Conservation (phyloP, 1,140 invertebrate species). For the Sesamia nonagrioides region DNA sequence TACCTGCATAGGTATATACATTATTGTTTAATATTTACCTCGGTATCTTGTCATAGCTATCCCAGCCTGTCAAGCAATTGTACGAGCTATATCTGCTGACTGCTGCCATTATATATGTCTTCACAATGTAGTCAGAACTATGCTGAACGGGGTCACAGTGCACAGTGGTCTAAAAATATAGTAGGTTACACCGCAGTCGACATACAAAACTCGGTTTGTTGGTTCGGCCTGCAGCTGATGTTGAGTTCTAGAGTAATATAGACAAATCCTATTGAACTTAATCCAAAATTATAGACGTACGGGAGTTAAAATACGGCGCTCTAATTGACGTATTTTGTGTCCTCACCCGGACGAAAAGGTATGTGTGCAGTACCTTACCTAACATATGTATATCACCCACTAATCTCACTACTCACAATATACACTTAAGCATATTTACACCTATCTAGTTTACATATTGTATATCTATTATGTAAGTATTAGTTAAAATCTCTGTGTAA, state of each 20-base stretch:
- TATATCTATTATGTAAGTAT: too few relatives aligned
- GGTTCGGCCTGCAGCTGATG: neutral
- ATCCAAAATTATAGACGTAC: neutral
- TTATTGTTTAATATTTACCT: slow-evolving; percentile 89
- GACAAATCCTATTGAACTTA: neutral
- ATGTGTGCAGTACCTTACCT: too few relatives aligned
- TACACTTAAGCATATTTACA: too few relatives aligned
- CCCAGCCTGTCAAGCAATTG: slow-evolving; percentile 95
- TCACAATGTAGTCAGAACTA: neutral
- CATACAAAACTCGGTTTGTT: slow-evolving; percentile 1
- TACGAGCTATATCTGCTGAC: slow-evolving; percentile 92
- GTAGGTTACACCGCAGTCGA: neutral
- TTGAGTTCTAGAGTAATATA: neutral
- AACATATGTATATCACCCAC: too few relatives aligned
- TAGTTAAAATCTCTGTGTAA: too few relatives aligned
- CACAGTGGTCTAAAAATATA: neutral
- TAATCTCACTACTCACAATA: too few relatives aligned
- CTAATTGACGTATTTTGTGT: neutral
- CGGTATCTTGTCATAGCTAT: slow-evolving; percentile 95
- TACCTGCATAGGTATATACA: neutral
- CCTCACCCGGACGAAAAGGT: too few relatives aligned
- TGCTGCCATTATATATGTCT: slow-evolving; percentile 61
- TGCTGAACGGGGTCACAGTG: neutral
- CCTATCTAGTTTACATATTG: too few relatives aligned
- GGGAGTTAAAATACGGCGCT: neutral